A percentile compares a stretch with the other conserved stretches of the same genome.
These are phyloP conservation scores for Naso thynnoides DNA, from an alignment of 2,797 vertebrate genomes.

Conservation along the genomic window DNA sequence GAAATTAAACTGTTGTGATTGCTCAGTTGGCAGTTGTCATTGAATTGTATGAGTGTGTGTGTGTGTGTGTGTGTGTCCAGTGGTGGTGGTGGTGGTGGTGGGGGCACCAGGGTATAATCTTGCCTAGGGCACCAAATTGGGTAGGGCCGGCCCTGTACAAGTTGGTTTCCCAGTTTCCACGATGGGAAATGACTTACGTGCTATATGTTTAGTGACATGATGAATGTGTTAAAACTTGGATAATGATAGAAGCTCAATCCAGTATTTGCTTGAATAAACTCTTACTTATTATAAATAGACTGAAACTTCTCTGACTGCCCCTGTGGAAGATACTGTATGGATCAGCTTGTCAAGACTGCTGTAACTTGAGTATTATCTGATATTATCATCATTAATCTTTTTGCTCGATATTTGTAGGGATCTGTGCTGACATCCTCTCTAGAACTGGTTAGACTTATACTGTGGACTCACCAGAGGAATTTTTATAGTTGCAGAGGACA, in stretches of 20 bases:
- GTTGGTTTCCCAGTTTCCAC: no score
- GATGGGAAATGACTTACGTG: no score
- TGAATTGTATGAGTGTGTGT: no score
- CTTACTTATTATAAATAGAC: not conserved
- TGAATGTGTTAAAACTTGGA: no score
- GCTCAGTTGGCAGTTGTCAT: no score
- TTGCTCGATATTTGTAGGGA: not conserved
- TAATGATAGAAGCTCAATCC: conserved; percentile 10
- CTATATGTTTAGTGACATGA: no score
- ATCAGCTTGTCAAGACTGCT: conserved; percentile 14
- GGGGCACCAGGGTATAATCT: no score
- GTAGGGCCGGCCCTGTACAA: no score
- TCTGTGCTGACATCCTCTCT: conserved; percentile 1
- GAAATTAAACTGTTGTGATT: no score
- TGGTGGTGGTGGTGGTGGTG: no score
- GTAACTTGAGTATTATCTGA: conserved; percentile 21
- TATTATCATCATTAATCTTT: conserved; percentile 2
- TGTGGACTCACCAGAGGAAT: not conserved
- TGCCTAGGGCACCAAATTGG: no score
- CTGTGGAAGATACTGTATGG: not conserved
- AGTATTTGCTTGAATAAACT: conserved; percentile 1
- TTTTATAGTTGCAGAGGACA: not conserved
- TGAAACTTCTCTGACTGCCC: not conserved
- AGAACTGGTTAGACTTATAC: not conserved
- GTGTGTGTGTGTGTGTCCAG: no score